These are phyloP conservation scores for Tokudaia muenninki DNA, from an alignment of 2,797 vertebrate species.

Conservation along the genomic window DNA sequence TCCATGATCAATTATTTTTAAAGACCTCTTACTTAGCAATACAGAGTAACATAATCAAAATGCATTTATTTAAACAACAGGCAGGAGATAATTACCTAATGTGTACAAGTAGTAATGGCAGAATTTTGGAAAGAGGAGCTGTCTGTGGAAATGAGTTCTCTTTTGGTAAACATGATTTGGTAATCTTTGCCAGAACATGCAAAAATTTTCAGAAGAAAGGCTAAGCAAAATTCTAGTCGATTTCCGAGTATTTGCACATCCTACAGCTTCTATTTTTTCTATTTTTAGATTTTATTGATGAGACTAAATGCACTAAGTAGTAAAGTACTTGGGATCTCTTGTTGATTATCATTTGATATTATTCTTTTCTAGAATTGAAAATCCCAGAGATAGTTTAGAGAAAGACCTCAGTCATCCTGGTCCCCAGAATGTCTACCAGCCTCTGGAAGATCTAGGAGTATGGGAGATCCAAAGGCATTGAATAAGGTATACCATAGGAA, in stretches of 20 bases:
- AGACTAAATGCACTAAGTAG: constrained; percentile 52
- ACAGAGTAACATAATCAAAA: constrained; percentile 76
- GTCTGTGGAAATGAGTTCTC: constrained; percentile 79
- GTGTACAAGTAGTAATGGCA: constrained; percentile 81
- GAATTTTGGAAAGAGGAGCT: constrained; percentile 81
- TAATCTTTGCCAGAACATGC: constrained; percentile 70
- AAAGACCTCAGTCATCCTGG: neutral
- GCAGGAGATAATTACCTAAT: constrained; percentile 79
- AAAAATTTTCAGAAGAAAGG: constrained; percentile 64
- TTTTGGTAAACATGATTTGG: constrained; percentile 75
- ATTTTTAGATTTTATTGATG: constrained; percentile 70
- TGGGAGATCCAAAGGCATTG: neutral
- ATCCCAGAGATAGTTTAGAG: constrained; percentile 4
- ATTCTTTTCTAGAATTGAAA: neutral
- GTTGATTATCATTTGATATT: constrained; percentile 52
- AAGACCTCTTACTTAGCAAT: constrained; percentile 66
- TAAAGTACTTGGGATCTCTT: constrained; percentile 45
- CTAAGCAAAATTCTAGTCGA: constrained; percentile 68
- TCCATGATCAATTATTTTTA: constrained; percentile 72
- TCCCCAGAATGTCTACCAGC: neutral
- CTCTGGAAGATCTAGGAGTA: neutral
- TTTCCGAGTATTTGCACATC: constrained; percentile 68
- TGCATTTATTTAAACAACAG: constrained; percentile 82
- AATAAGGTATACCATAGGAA: neutral
- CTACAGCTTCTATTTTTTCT: constrained; percentile 12